Evolutionary conservation across 1,140 invertebrate genomes (phyloP), one percentile per base, ranked within the genome.

Genomic region (Phortica variegata): DNA sequence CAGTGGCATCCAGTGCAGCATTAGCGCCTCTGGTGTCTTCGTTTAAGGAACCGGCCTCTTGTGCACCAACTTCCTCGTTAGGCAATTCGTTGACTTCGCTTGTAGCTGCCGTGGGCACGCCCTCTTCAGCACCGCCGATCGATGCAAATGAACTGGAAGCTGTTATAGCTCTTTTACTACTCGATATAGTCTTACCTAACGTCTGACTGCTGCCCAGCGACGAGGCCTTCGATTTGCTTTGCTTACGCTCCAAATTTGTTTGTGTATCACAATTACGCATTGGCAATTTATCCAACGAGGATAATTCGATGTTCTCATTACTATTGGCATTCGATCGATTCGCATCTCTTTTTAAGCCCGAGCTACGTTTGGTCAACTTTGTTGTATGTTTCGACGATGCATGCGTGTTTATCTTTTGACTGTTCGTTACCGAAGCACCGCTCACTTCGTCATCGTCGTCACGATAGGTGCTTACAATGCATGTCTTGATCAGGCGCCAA

Each of bases 401-500:
- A 55, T 58, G 2, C 50, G 51, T 3, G 55, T 49, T 33, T 36
- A 15, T 12, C 43, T 4, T 23, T 15, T 29, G 10, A n/a, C 3
- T 18, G 0, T 29, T 12, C 5, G 21, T 33, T 21, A 17, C 37
- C 33, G 31, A 43, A 9, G 52, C 55, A 39, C 46, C 44, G 31
- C 54, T 65, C 6, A 77, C 75, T 41, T 78, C 76, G 21, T 77
- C 76, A n/a, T 75, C 73, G 37, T 77, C 75, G n/a, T 77, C 74
- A 1, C 58, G 59, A 45, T 73, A 71, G 3, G 65, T 68, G 40
- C 66, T 74, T 17, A 74, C 61, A 31, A 76, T 73, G 46, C 69
- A 75, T 4, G 68, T 74, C 70, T 91, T 92, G 0, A 94, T 80
- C 13, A 94, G 82, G 60, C 88, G 90, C 90, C 91, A 94, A 46